phyloP scores from a whole-genome alignment of 2,113 vertebrate genomes.

The Nesogale talazaci region DNA sequence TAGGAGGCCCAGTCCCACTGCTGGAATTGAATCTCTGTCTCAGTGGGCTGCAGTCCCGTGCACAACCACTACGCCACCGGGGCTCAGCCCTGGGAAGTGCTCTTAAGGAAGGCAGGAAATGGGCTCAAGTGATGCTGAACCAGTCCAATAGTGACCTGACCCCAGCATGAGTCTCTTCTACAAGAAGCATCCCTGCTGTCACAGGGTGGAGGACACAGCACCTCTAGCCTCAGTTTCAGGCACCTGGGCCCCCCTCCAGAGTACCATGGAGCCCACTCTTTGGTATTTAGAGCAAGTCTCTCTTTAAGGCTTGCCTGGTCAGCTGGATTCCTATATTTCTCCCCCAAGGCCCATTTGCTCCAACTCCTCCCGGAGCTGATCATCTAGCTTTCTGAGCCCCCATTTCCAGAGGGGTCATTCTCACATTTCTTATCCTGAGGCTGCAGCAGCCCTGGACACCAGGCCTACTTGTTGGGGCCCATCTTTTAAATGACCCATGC shows the following conservation, averaged over 20 bases:
- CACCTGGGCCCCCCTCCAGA: accelerated
- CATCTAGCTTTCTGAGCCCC: not conserved
- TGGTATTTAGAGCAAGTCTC: not conserved
- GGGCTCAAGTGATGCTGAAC: not conserved
- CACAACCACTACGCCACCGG: too few relatives aligned
- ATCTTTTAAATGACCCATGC: not conserved
- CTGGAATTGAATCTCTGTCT: too few relatives aligned
- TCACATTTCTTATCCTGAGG: not conserved
- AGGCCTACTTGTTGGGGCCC: not conserved
- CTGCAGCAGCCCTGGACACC: not conserved
- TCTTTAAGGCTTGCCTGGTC: not conserved
- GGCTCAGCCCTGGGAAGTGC: not conserved
- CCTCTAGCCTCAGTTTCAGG: not conserved
- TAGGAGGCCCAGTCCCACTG: too few relatives aligned
- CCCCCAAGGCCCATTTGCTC: not conserved
- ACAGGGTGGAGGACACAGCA: not conserved
- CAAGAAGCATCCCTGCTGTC: not conserved
- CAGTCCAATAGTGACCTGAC: too few relatives aligned
- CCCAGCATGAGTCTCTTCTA: not conserved
- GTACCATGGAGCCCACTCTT: not conserved
- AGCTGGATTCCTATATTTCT: not conserved
- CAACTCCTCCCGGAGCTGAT: not conserved
- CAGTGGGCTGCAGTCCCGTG: too few relatives aligned
- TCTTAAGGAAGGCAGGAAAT: not conserved
- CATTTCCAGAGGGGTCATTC: not conserved